A percentile compares a stretch with the other conserved stretches of the same genome.
These are phyloP conservation scores for Hypena proboscidalis DNA, from an alignment of 2,888 invertebrate genomes.

Conservation along the genomic window DNA sequence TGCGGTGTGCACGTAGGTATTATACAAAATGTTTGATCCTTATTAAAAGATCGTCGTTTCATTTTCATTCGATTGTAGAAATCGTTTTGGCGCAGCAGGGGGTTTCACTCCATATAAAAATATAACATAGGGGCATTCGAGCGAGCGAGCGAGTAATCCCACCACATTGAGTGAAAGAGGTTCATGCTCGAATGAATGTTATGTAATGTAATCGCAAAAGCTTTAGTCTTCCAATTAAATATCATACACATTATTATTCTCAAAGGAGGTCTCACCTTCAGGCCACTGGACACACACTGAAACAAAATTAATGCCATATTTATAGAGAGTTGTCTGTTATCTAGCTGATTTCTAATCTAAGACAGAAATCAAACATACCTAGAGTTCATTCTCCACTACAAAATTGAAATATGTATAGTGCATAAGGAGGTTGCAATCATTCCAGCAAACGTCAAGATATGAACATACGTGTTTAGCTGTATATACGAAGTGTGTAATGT, in stretches of 20 bases:
- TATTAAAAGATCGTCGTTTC: no score
- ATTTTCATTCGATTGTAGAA: no score
- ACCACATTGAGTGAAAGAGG: constrained; percentile 71
- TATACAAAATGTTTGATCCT: no score
- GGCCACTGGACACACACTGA: constrained; percentile 97
- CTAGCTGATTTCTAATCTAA: constrained; percentile 46
- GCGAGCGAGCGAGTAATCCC: constrained; percentile 74
- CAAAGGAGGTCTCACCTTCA: constrained; percentile 88
- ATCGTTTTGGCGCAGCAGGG: no score
- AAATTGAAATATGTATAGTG: constrained; percentile 70
- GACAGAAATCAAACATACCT: constrained; percentile 65
- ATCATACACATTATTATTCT: constrained; percentile 49
- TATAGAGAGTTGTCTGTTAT: constrained; percentile 13
- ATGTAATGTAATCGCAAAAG: constrained; percentile 77
- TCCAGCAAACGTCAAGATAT: constrained; percentile 66
- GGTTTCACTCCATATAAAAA: no score
- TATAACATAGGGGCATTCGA: constrained; percentile 33
- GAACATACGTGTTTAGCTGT: constrained; percentile 53
- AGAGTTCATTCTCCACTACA: constrained; percentile 78
- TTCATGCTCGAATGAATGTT: constrained; percentile 81
- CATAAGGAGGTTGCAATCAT: constrained; percentile 73
- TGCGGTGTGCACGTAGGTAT: no score
- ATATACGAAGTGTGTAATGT: constrained; percentile 54
- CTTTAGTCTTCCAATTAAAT: constrained; percentile 61
- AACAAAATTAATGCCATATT: constrained; percentile 82